These are phyloP conservation scores for Marmota flaviventris DNA, from an alignment of 2,113 vertebrate species.

Conservation along the genomic window DNA sequence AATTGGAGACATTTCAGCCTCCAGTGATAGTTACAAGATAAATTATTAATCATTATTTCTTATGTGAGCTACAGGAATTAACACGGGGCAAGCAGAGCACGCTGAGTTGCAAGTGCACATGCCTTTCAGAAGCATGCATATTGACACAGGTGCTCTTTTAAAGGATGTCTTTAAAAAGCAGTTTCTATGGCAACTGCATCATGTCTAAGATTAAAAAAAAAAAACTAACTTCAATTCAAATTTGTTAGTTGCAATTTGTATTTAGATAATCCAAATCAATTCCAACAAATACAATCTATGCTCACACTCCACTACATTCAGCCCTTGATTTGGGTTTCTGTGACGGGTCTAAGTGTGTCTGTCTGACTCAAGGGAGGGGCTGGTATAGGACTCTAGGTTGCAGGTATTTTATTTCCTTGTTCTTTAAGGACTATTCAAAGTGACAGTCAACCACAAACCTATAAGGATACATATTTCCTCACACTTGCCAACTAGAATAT, in stretches of 20 bases:
- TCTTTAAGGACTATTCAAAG: background rate
- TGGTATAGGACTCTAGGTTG: background rate
- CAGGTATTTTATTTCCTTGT: no score
- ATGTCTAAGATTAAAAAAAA: conserved; percentile 39
- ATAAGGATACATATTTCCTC: background rate
- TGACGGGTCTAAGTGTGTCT: background rate
- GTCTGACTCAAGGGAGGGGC: no score
- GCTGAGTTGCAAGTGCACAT: conserved; percentile 57
- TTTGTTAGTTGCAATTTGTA: conserved; percentile 37
- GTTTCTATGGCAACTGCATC: conserved; percentile 81
- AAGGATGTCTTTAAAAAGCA: conserved; percentile 59
- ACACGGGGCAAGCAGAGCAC: conserved; percentile 47
- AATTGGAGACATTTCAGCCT: conserved; percentile 58
- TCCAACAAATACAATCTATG: background rate
- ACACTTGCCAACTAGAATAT: rapidly evolving
- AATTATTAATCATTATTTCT: conserved; percentile 73
- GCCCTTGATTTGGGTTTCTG: background rate
- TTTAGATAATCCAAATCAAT: conserved; percentile 35
- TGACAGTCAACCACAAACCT: background rate
- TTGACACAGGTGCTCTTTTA: conserved; percentile 77
- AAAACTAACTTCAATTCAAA: conserved; percentile 42
- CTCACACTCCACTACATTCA: background rate
- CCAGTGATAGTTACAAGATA: conserved; percentile 57
- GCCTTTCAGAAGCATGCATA: conserved; percentile 62
- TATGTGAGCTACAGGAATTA: conserved; percentile 68